Evolutionary conservation across 1,140 invertebrate genomes (phyloP).

Genomic region (Procambarus clarkii): DNA sequence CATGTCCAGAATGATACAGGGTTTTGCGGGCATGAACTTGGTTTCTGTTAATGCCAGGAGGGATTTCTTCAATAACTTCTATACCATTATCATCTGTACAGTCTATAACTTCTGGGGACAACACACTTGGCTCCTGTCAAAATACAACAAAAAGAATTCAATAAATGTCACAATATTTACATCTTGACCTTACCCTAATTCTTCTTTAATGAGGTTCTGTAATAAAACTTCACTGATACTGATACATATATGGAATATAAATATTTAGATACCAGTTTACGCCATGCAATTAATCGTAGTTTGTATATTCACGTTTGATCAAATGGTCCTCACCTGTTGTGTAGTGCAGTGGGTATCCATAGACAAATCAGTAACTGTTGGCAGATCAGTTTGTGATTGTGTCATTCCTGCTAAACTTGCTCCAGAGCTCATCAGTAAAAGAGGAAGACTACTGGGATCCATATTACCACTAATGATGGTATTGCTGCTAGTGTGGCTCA

Average conservation of each 20-base stretch:
- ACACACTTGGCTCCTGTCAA: slow-evolving; percentile 16
- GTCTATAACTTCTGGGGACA: slow-evolving; percentile 24
- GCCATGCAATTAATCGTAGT: not conserved
- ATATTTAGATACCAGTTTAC: too few species aligned
- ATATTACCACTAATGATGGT: not conserved
- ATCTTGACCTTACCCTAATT: too few species aligned
- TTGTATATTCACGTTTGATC: not conserved
- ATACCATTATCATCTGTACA: slow-evolving; percentile 37
- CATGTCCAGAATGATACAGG: slow-evolving; percentile 43
- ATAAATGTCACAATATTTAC: too few species aligned
- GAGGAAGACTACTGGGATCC: slow-evolving; percentile 37
- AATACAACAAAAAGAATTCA: too few species aligned
- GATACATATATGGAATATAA: too few species aligned
- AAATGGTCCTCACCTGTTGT: slow-evolving; percentile 3
- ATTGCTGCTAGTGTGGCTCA: not conserved
- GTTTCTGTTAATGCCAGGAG: slow-evolving; percentile 21
- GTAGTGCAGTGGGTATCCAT: not conserved
- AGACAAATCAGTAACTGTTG: slow-evolving; percentile 8
- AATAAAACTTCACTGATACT: too few species aligned
- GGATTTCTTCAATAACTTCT: slow-evolving; percentile 61
- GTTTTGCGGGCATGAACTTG: slow-evolving; percentile 33
- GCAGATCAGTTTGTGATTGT: slow-evolving; percentile 30
- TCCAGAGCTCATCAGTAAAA: slow-evolving; percentile 50
- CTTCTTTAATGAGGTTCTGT: too few species aligned
- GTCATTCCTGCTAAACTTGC: slow-evolving; percentile 24